Evolutionary conservation across 2,888 invertebrate species (phyloP), one percentile per base, ranked within the genome.

Genomic region (Phortica okadai): DNA sequence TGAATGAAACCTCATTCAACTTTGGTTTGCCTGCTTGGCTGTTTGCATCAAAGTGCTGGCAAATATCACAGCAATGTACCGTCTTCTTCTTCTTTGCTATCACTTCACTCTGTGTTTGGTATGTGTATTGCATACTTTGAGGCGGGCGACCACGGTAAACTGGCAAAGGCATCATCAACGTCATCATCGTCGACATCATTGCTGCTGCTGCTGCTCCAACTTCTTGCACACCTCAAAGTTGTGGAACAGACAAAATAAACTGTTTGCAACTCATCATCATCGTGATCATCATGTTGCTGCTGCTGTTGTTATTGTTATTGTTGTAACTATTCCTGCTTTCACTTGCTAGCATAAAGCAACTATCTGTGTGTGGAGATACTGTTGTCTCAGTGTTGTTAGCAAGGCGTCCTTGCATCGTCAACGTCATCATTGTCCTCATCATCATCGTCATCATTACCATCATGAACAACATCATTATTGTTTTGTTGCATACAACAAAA

Each of bases 221-320:
- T 70, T 70, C 50, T 70, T 72, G 54, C 70, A 50, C 56, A 72
- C 54, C 54, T 72, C 70, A 72, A 72, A 72, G 70, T 72, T 72
- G 54, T 54, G 70, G 70, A 54, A 72, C 70, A 72, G 70, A 72
- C 70, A 72, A 72, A 72, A 56, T 72, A 72, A 72, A 72, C 70
- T 72, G 70, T 72, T 72, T 54, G 70, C n/a, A 50, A n/a, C 66
- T 62, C 25, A 62, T 62, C 21, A 62, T 62, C 21, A 16, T 25
- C 8, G 2, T 50, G 50, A 62, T 62, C 21, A 16, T 25, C 8
- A 50, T 50, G 50, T 50, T 50, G 50, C 50, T 14, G 14, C 50
- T 50, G 50, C 50, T 14, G 50, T 10, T 54, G 7, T 54, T 10
- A 5, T 33, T 54, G 54, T 54, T 16, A 10, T 66, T 66, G n/a